Percentiles rank a stretch among this genome's conserved stretches.
Conservation (phyloP, 2,797 vertebrate genomes). For the Chloroceryle amazona region DNA sequence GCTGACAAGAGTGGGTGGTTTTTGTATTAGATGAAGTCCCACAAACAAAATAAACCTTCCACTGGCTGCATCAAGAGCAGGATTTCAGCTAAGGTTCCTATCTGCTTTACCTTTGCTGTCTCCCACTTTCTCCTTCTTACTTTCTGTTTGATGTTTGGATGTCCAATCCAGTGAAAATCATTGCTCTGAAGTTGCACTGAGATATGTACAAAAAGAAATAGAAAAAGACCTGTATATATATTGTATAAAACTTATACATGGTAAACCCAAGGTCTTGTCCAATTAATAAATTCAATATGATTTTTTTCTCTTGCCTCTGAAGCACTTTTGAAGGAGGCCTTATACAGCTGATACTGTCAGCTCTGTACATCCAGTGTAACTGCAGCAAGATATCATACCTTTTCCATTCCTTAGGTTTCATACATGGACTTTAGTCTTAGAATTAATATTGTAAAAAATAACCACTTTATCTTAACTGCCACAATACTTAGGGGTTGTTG, state of each 20-base stretch:
- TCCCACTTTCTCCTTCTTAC: not conserved
- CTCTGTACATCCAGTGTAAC: not conserved
- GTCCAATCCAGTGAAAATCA: not conserved
- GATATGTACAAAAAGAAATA: not conserved
- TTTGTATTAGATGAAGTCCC: not conserved
- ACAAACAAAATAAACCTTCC: not conserved
- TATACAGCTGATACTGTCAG: not conserved
- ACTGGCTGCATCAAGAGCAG: not conserved
- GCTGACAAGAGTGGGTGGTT: slow-evolving; percentile 1
- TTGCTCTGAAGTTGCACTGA: not conserved
- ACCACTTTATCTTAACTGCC: not conserved
- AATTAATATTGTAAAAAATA: not conserved
- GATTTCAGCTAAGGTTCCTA: not conserved
- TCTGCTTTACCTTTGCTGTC: not conserved
- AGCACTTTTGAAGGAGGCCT: not conserved
- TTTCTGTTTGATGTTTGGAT: not conserved
- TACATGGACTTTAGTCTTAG: not conserved
- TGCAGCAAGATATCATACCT: not conserved
- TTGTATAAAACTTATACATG: not conserved
- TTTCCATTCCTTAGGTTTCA: not conserved
- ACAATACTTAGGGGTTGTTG: not conserved
- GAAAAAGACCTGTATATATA: not conserved
- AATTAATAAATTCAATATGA: not conserved
- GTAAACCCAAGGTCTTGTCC: not conserved
- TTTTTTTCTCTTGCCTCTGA: not conserved